Evolutionary conservation across 2,113 vertebrate species (phyloP).

Genomic region (Glaucidium brasilianum): DNA sequence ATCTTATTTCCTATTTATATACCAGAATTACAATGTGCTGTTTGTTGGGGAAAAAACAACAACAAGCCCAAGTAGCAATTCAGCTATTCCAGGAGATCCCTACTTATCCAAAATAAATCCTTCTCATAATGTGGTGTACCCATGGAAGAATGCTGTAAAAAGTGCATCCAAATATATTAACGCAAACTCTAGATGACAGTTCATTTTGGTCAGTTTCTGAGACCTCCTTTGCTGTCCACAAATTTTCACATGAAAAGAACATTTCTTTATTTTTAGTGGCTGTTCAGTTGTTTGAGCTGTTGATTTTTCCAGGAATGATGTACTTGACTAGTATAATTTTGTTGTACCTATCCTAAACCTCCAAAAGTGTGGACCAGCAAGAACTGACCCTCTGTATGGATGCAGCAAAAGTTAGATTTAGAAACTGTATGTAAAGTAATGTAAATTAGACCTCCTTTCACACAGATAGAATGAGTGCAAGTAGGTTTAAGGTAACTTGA

Average conservation of each 20-base stretch:
- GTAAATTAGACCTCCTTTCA: neutral
- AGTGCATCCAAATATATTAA: neutral
- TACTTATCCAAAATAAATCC: conserved; percentile 14
- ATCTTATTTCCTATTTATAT: neutral
- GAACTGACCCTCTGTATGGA: neutral
- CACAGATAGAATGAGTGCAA: neutral
- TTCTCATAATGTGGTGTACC: neutral
- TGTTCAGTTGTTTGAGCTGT: neutral
- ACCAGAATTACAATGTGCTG: neutral
- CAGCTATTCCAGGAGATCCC: neutral
- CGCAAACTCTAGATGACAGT: neutral
- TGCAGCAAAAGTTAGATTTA: neutral
- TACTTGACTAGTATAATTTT: neutral
- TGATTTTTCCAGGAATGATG: neutral
- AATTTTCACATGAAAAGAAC: neutral
- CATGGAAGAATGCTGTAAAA: neutral
- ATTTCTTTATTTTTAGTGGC: neutral
- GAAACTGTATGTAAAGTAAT: neutral
- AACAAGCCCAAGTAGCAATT: neutral
- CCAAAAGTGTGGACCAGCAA: neutral
- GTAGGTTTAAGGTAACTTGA: neutral
- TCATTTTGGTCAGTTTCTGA: neutral
- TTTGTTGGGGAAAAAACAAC: neutral
- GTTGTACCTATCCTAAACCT: neutral
- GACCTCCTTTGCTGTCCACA: neutral